These are phyloP conservation scores for Gryllus bimaculatus DNA, from an alignment of 1,140 invertebrate species.

Conservation along the genomic window DNA sequence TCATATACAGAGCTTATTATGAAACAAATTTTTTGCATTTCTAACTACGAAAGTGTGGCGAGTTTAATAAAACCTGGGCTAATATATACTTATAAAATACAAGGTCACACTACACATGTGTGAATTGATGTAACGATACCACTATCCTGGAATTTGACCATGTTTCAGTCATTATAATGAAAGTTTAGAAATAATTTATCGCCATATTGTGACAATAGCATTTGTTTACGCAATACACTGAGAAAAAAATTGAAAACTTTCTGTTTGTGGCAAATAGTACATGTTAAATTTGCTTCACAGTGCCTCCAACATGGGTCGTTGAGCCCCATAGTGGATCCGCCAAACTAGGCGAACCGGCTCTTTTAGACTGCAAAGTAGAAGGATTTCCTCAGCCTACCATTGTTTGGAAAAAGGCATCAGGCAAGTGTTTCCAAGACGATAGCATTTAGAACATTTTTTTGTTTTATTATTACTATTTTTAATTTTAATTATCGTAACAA, in stretches of 20 bases:
- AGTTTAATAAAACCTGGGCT: too few species aligned
- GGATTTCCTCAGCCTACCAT: constrained; percentile 41
- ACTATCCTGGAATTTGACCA: too few species aligned
- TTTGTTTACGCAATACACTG: background rate
- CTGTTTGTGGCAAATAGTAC: background rate
- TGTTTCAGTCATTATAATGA: too few species aligned
- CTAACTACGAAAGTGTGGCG: too few species aligned
- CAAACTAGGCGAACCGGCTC: constrained; percentile 35
- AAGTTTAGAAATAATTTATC: too few species aligned
- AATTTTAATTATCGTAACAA: too few species aligned
- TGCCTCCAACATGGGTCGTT: constrained; percentile 43
- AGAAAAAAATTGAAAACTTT: background rate
- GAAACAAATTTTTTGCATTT: too few species aligned
- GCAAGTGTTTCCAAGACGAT: constrained; percentile 17
- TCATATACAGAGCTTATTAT: background rate
- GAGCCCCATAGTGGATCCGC: constrained; percentile 40
- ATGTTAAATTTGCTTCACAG: constrained; percentile 27
- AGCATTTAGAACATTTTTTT: too few species aligned
- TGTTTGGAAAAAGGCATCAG: constrained; percentile 39
- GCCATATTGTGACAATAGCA: background rate
- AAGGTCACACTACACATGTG: too few species aligned
- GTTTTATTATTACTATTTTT: too few species aligned
- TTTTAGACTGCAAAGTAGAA: constrained; percentile 38
- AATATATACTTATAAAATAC: too few species aligned
- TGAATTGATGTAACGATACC: too few species aligned